phyloP scores from a whole-genome alignment of 2,888 invertebrate species.

The Laothoe populi region DNA sequence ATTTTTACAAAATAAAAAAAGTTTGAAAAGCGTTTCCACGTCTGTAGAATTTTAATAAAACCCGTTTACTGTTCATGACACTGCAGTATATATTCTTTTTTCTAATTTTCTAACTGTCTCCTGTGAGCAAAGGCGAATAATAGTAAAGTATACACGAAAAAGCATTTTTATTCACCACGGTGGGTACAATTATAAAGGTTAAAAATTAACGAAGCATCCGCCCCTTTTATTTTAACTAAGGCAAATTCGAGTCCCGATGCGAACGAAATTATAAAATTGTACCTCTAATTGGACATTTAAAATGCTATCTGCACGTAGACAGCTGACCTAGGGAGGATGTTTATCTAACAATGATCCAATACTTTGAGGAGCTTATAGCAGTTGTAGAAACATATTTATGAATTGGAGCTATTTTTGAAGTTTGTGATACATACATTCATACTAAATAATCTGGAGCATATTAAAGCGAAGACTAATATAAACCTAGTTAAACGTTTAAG shows the following conservation, averaged over 20 bases:
- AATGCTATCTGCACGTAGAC: slow-evolving; percentile 1
- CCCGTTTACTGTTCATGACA: slow-evolving; percentile 14
- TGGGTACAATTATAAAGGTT: slow-evolving; percentile 31
- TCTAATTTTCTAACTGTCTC: slow-evolving; percentile 14
- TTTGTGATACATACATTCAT: too few species aligned
- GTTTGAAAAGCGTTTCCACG: slow-evolving; percentile 4
- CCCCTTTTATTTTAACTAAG: slow-evolving; percentile 31
- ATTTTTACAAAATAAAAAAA: background rate
- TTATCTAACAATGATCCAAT: background rate
- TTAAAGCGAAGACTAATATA: too few species aligned
- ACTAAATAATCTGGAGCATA: too few species aligned
- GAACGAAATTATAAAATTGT: slow-evolving; percentile 39
- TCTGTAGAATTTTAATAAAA: slow-evolving; percentile 18
- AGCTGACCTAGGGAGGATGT: background rate
- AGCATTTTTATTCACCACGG: slow-evolving; percentile 28
- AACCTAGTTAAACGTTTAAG: too few species aligned
- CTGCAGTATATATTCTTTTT: slow-evolving; percentile 21
- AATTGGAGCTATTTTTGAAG: too few species aligned
- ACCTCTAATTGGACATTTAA: slow-evolving; percentile 37
- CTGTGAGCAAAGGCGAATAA: slow-evolving; percentile 25
- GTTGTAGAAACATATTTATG: too few species aligned
- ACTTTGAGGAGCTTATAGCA: background rate
- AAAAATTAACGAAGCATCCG: slow-evolving; percentile 30
- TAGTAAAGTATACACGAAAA: slow-evolving; percentile 29
- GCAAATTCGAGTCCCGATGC: slow-evolving; percentile 34